A percentile compares a stretch with the other conserved stretches of the same genome.
Evolutionary conservation across 2,113 vertebrate genomes (phyloP).

Genomic region (Salvator merianae): DNA sequence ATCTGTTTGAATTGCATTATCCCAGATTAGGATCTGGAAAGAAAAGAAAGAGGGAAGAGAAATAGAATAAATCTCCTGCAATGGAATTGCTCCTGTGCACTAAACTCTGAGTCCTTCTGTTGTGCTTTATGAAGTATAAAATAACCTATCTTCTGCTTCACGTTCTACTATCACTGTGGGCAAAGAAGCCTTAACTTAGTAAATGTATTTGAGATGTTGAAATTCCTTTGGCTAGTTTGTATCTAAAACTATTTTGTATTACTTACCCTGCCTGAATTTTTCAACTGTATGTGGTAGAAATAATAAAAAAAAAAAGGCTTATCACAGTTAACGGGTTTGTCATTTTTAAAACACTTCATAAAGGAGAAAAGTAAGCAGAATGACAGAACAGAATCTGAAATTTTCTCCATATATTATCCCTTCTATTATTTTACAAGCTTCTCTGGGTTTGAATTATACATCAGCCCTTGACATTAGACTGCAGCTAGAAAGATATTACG

Average conservation of each 20-base stretch:
- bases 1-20: no score
- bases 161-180: constrained; percentile 23
- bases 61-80: neutral
- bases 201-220: constrained; percentile 15
- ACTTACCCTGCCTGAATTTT: constrained; percentile 20
- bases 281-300: constrained; percentile 35
- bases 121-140: neutral
- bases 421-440: no score
- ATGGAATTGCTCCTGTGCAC: neutral
- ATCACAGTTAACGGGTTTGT: neutral
- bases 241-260: constrained; percentile 5
- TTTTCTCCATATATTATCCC: no score
- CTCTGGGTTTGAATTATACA: no score
- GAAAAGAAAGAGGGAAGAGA: neutral
- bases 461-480: no score
- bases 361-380: neutral
- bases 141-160: constrained; percentile 22
- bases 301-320: constrained; percentile 38
- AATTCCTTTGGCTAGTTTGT: neutral
- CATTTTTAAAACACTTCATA: neutral
- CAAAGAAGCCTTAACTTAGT: neutral
- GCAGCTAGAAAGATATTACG: no score
- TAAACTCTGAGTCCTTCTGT: neutral
- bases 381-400: no score
- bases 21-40: neutral